Conservation (phyloP, 2,113 vertebrate species). For the Rissa tridactyla region DNA sequence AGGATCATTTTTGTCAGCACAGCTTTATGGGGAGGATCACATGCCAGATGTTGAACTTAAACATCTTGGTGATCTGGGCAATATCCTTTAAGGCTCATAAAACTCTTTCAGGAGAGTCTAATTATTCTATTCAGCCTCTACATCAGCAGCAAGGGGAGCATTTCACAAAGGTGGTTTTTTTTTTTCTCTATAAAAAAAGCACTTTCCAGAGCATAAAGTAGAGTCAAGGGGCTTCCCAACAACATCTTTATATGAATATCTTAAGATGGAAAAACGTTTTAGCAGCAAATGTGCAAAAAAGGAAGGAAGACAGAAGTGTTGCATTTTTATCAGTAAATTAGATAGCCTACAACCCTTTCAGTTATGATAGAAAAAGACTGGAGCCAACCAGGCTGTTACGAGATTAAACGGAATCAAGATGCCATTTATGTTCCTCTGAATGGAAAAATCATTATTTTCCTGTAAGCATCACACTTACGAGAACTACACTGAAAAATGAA, state of each 20-base stretch:
- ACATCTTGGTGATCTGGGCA: constrained; percentile 24
- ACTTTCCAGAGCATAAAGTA: neutral
- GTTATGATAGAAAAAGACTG: constrained; percentile 2
- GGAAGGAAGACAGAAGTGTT: neutral
- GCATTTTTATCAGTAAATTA: neutral
- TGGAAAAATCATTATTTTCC: neutral
- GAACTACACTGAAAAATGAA: neutral
- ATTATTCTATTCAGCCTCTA: neutral
- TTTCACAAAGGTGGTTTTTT: neutral
- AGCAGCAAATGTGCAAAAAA: neutral
- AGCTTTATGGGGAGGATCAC: neutral
- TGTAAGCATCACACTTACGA: neutral
- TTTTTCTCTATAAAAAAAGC: neutral
- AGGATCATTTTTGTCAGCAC: neutral
- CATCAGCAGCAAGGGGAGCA: neutral
- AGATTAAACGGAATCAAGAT: constrained; percentile 20
- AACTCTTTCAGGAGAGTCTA: neutral
- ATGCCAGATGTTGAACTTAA: neutral
- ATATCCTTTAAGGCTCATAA: constrained; percentile 8
- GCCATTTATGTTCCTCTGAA: constrained; percentile 26
- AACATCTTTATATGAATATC: neutral
- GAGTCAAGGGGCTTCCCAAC: neutral
- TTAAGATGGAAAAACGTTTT: neutral
- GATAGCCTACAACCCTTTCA: neutral
- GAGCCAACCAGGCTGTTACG: neutral